A percentile compares a stretch with the other conserved stretches of the same genome.
These are phyloP conservation scores for Darevskia mixta DNA, from an alignment of 2,797 vertebrate species.

Conservation along the genomic window DNA sequence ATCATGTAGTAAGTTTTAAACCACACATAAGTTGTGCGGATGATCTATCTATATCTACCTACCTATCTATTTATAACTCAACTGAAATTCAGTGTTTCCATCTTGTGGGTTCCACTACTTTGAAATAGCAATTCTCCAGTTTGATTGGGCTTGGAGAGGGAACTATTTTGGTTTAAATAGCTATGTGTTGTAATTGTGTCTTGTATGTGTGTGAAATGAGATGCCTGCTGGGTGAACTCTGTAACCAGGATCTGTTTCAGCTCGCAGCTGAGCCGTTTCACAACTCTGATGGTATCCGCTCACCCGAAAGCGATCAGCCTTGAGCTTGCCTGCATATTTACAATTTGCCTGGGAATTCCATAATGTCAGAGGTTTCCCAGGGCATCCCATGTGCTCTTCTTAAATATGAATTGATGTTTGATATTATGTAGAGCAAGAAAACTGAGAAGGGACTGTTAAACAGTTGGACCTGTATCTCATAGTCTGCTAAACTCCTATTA, in stretches of 20 bases:
- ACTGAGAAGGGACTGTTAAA: constrained; percentile 12
- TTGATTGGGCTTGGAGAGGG: constrained; percentile 15
- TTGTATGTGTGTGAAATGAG: constrained; percentile 12
- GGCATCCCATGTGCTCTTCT: not conserved
- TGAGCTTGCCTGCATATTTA: constrained; percentile 12
- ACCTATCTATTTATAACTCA: not conserved
- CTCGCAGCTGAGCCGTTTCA: constrained; percentile 5
- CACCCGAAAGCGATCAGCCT: not conserved
- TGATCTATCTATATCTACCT: too few relatives aligned
- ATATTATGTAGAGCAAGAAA: constrained; percentile 16
- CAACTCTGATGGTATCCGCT: constrained; percentile 10
- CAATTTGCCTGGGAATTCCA: not conserved
- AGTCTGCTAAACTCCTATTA: constrained; percentile 6
- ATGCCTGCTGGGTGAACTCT: constrained; percentile 1
- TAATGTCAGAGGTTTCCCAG: constrained; percentile 5
- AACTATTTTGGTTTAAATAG: constrained; percentile 33
- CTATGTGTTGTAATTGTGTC: constrained; percentile 13
- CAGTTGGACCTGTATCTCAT: constrained; percentile 2
- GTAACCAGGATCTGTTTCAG: constrained; percentile 24
- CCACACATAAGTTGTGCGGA: not conserved
- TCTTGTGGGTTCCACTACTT: not conserved
- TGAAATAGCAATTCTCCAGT: not conserved
- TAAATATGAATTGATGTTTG: constrained; percentile 1
- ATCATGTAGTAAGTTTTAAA: not conserved
- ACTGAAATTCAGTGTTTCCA: not conserved